phyloP scores from a whole-genome alignment of 2,888 invertebrate species.

The Thera obeliscata region DNA sequence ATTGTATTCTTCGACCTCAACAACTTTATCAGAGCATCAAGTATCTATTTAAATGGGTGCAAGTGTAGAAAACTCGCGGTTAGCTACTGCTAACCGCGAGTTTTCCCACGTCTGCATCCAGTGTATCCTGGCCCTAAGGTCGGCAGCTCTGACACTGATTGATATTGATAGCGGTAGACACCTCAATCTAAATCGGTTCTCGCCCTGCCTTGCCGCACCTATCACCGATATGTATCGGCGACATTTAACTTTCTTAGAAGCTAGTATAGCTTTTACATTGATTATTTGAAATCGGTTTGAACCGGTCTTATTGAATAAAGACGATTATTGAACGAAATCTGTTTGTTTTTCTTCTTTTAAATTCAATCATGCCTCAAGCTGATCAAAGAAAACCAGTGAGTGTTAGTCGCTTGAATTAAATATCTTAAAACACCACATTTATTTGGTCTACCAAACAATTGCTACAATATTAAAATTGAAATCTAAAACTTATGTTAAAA shows the following conservation, averaged over 20 bases:
- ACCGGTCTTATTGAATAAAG: no score
- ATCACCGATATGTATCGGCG: constrained; percentile 8
- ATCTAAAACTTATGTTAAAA: no score
- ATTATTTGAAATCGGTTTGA: constrained; percentile 10
- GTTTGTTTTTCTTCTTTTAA: background rate
- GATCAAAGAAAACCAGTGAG: no score
- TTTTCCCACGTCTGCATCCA: constrained; percentile 10
- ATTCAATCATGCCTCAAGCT: no score
- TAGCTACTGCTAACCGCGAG: background rate
- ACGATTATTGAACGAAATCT: no score
- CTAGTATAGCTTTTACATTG: constrained; percentile 12
- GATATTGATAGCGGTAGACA: constrained; percentile 69
- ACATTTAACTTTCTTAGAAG: constrained; percentile 19
- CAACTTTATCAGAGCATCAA: no score
- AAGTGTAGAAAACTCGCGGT: no score
- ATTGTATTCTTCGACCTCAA: no score
- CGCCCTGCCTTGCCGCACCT: constrained; percentile 23
- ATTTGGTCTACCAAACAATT: no score
- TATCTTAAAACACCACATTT: background rate
- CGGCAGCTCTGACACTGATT: constrained; percentile 58
- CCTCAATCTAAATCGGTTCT: constrained; percentile 38
- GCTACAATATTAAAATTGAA: no score
- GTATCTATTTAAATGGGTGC: no score
- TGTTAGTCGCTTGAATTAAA: background rate
- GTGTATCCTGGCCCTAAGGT: constrained; percentile 15